Conservation (phyloP, 2,113 vertebrate genomes). For the Ifrita kowaldi region DNA sequence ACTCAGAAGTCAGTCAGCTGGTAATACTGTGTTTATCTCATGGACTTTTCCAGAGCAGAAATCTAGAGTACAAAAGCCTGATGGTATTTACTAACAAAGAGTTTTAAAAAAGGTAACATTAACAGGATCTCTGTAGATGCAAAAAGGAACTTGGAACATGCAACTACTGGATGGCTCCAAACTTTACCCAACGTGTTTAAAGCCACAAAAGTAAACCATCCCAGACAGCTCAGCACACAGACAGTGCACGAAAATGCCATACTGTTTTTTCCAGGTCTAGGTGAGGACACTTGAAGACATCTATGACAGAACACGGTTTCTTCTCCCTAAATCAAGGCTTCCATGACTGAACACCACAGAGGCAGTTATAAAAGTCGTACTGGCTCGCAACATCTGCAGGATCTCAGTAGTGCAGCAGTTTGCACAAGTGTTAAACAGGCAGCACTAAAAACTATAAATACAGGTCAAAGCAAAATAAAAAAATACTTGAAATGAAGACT, state of each 20-base stretch:
- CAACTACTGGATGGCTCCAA: background rate
- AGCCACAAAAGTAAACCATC: background rate
- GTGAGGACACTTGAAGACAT: background rate
- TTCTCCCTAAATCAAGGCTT: background rate
- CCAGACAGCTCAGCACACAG: background rate
- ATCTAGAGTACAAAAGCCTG: background rate
- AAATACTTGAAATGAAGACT: background rate
- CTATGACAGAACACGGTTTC: background rate
- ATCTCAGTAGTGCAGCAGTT: background rate
- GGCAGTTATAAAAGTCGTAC: background rate
- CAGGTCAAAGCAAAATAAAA: background rate
- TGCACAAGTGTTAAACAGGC: background rate
- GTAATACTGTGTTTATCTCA: background rate
- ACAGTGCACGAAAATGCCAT: background rate
- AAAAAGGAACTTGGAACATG: background rate
- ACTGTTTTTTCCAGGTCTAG: background rate
- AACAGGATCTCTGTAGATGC: background rate
- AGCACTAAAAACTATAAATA: background rate
- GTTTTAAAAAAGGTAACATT: background rate
- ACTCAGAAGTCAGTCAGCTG: background rate
- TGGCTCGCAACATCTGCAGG: background rate
- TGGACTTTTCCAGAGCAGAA: background rate
- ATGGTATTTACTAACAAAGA: background rate
- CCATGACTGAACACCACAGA: background rate
- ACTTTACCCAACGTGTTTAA: background rate